phyloP scores from a whole-genome alignment of 2,888 invertebrate genomes.

The Diarsia mendica region DNA sequence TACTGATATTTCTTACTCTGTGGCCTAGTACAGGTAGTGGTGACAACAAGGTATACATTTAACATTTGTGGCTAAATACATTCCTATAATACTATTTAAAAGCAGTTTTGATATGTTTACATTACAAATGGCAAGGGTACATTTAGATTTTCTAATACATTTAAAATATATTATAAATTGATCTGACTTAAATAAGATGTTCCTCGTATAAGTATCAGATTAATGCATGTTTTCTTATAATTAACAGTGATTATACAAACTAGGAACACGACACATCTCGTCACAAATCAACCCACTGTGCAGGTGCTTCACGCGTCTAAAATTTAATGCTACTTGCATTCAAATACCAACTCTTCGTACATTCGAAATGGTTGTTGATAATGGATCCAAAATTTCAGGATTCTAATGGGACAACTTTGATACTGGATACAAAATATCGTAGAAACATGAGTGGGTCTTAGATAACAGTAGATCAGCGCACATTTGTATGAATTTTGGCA shows the following conservation, averaged over 20 bases:
- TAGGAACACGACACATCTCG: slow-evolving; percentile 45
- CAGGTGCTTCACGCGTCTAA: slow-evolving; percentile 26
- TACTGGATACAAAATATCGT: background rate
- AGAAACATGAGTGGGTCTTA: background rate
- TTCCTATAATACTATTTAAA: slow-evolving; percentile 35
- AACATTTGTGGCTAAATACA: slow-evolving; percentile 48
- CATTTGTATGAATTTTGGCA: background rate
- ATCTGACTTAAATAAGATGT: background rate
- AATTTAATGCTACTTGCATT: background rate
- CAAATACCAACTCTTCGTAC: background rate
- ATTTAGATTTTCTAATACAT: slow-evolving; percentile 41
- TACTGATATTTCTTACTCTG: slow-evolving; percentile 47
- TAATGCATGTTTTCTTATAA: background rate
- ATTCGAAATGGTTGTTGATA: background rate
- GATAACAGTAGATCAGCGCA: background rate
- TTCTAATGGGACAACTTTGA: background rate
- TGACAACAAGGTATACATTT: slow-evolving; percentile 55
- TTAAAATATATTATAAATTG: background rate
- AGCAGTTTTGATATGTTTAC: slow-evolving; percentile 58
- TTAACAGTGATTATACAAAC: slow-evolving; percentile 38
- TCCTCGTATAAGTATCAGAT: background rate
- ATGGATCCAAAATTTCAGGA: background rate
- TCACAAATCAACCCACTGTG: slow-evolving; percentile 10
- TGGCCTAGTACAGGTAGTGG: slow-evolving; percentile 55
- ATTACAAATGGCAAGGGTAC: slow-evolving; percentile 44